Evolutionary conservation across 2,888 invertebrate species (phyloP).

Genomic region (Clivina fossor): DNA sequence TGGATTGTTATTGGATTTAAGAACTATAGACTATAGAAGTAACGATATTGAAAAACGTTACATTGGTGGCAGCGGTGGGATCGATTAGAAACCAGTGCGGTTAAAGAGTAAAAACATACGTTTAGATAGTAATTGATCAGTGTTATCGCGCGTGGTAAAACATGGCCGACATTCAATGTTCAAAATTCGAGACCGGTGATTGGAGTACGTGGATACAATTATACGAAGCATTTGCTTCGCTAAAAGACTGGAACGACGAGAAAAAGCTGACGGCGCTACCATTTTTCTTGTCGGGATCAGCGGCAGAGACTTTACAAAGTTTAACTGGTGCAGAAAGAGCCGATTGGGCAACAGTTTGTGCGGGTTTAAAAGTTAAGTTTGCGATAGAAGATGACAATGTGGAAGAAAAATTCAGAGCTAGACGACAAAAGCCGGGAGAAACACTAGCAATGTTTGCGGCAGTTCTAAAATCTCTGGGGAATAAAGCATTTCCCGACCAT

Average conservation of each 20-base stretch:
- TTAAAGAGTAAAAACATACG: too few relatives aligned
- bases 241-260: slow-evolving; percentile 5
- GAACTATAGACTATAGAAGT: too few relatives aligned
- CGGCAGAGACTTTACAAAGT: not conserved
- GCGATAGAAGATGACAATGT: not conserved
- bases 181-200: not conserved
- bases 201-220: not conserved
- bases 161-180: not conserved
- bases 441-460: slow-evolving; percentile 3
- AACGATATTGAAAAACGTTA: too few relatives aligned
- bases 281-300: not conserved
- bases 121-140: too few relatives aligned
- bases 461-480: not conserved
- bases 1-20: too few relatives aligned
- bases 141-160: too few relatives aligned
- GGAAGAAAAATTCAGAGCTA: not conserved
- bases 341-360: not conserved
- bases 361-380: not conserved
- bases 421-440: not conserved
- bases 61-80: too few relatives aligned
- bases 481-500: not conserved
- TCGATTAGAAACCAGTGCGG: too few relatives aligned
- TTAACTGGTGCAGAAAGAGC: not conserved
- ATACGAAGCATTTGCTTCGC: not conserved
- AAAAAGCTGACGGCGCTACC: slow-evolving; percentile 6